phyloP scores from a whole-genome alignment of 2,888 invertebrate genomes.

The Diaprepes abbreviatus region DNA sequence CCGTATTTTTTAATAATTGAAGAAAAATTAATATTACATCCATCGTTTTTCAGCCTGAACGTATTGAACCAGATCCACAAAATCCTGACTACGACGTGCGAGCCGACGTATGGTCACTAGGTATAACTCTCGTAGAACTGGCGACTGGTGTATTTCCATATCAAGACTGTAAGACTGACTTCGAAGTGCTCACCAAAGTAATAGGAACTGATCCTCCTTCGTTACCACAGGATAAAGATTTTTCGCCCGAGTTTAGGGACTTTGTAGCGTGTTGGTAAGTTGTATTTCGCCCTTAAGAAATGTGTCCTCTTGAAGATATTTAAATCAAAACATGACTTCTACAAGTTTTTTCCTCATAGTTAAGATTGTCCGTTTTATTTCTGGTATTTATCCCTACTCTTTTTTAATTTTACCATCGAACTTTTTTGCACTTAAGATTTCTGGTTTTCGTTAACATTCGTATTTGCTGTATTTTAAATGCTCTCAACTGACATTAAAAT shows the following conservation, averaged over 20 bases:
- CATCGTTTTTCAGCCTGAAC: conserved; percentile 86
- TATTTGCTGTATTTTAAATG: no score
- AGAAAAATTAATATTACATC: no score
- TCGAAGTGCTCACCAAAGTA: conserved; percentile 94
- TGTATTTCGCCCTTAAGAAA: neutral
- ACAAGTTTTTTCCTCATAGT: no score
- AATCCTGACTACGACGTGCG: conserved; percentile 98
- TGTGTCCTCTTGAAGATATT: no score
- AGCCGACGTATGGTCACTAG: conserved; percentile 99
- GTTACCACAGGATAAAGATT: conserved; percentile 82
- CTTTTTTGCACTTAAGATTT: no score
- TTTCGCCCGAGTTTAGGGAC: conserved; percentile 87
- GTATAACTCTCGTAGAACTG: conserved; percentile 95
- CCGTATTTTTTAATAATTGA: no score
- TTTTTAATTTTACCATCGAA: no score
- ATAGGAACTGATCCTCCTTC: conserved; percentile 90
- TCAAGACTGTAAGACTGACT: conserved; percentile 95
- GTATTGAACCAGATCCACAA: conserved; percentile 94
- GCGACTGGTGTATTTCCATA: conserved; percentile 97
- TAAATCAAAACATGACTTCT: no score
- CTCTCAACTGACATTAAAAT: no score
- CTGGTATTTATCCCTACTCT: no score
- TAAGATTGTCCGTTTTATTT: no score
- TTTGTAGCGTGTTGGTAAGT: conserved; percentile 92
- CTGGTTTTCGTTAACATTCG: no score